Percentiles rank a stretch among this genome's conserved stretches.
Evolutionary conservation across 2,113 vertebrate species (phyloP).

Genomic region (Heterochromis multidens): DNA sequence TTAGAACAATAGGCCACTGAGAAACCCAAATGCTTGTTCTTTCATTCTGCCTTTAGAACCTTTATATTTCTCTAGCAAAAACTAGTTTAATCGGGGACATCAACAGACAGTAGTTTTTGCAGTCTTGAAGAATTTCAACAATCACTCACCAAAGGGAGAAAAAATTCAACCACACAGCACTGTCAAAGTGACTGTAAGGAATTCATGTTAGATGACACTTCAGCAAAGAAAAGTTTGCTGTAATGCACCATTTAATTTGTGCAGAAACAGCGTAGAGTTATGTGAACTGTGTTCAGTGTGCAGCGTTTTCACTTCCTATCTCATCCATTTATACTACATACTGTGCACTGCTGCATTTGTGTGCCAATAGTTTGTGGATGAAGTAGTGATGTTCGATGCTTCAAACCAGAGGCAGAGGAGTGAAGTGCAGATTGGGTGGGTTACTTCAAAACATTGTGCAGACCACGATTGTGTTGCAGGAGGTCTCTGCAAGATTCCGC

Average conservation of each 20-base stretch:
- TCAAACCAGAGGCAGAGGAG: not conserved
- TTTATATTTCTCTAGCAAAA: not conserved
- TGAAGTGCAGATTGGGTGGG: slow-evolving; percentile 40
- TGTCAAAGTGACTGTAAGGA: not conserved
- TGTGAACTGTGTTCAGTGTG: not conserved
- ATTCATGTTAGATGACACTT: not conserved
- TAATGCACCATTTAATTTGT: not conserved
- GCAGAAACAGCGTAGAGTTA: not conserved
- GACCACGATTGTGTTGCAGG: slow-evolving; percentile 56
- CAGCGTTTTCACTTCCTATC: not conserved
- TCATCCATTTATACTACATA: not conserved
- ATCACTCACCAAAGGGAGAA: not conserved
- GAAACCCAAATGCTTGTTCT: not conserved
- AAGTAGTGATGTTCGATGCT: not conserved
- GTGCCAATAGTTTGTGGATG: not conserved
- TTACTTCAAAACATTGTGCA: slow-evolving; percentile 49
- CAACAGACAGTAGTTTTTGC: not conserved
- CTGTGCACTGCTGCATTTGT: not conserved
- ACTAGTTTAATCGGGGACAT: not conserved
- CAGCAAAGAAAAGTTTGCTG: not conserved
- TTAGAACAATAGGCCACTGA: not conserved
- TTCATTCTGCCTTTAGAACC: no score
- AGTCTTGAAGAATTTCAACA: not conserved
- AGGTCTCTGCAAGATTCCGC: slow-evolving; percentile 44
- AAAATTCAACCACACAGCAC: not conserved